Percentiles rank a stretch among this genome's conserved stretches.
Conservation (phyloP, 2,888 invertebrate genomes). For the Mongoloraphidia duomilia region DNA sequence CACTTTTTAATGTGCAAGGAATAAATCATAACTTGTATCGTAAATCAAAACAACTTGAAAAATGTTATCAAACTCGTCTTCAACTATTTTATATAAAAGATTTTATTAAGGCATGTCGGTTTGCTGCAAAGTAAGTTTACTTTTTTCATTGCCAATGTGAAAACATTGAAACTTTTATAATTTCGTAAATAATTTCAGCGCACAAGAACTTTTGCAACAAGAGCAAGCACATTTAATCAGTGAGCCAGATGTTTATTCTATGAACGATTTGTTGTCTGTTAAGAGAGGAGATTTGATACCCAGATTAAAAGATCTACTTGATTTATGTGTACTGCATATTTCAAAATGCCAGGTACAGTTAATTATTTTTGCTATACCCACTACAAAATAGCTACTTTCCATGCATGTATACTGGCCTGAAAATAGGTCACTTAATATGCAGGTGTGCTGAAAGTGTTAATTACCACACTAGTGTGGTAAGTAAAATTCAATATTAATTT, state of each 20-base stretch:
- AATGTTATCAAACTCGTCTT: conserved; percentile 42
- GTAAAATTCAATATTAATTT: conserved; percentile 12
- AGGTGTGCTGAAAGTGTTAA: too few relatives aligned
- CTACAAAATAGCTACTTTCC: too few relatives aligned
- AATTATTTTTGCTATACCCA: too few relatives aligned
- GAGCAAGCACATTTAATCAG: conserved; percentile 42
- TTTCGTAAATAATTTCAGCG: conserved; percentile 27
- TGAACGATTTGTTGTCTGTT: conserved; percentile 53
- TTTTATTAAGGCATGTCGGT: conserved; percentile 55
- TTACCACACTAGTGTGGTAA: conserved; percentile 39
- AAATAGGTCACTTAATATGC: too few relatives aligned
- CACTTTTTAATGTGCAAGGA: conserved; percentile 59
- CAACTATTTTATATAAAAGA: conserved; percentile 56
- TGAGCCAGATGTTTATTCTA: conserved; percentile 56
- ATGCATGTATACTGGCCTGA: too few relatives aligned
- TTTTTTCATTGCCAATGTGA: background rate
- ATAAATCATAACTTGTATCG: conserved; percentile 52
- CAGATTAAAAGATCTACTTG: conserved; percentile 41
- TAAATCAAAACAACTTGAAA: conserved; percentile 44
- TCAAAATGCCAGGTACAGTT: conserved; percentile 27
- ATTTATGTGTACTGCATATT: conserved; percentile 44
- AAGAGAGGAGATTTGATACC: conserved; percentile 43
- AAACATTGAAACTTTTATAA: conserved; percentile 5
- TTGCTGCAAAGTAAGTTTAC: conserved; percentile 41
- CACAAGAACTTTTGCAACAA: conserved; percentile 39